Percentiles rank a stretch among this genome's conserved stretches.
phyloP scores from a whole-genome alignment of 2,888 invertebrate genomes.

The Lapara coniferarum region DNA sequence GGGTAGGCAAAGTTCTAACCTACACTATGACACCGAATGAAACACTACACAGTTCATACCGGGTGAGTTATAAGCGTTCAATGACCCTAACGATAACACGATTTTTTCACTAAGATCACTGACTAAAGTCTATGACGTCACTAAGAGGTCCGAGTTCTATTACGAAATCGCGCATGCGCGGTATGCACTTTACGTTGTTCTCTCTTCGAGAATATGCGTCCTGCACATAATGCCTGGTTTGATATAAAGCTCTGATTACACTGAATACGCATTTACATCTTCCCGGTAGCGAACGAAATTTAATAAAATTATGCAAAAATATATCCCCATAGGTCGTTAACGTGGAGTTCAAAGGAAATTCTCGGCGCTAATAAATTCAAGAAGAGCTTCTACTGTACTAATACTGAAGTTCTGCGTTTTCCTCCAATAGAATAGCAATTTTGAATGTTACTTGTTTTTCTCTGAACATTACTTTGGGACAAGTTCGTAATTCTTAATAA shows the following conservation, averaged over 20 bases:
- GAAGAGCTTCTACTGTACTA: conserved; percentile 43
- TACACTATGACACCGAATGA: too few species aligned
- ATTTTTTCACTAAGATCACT: too few species aligned
- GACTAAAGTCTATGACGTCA: too few species aligned
- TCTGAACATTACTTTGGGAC: neutral
- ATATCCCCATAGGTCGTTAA: conserved; percentile 52
- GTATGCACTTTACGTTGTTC: too few species aligned
- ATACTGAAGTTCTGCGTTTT: conserved; percentile 40
- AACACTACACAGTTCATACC: too few species aligned
- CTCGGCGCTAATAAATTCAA: conserved; percentile 57
- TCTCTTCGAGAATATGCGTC: too few species aligned
- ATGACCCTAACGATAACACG: too few species aligned
- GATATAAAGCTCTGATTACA: conserved; percentile 9
- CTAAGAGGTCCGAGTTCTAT: too few species aligned
- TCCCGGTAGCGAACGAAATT: conserved; percentile 40
- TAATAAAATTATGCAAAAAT: conserved; percentile 53
- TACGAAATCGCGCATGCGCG: too few species aligned
- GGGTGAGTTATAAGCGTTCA: too few species aligned
- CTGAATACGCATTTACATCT: conserved; percentile 10
- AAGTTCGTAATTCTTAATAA: neutral
- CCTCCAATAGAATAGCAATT: conserved; percentile 8
- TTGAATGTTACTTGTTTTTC: neutral
- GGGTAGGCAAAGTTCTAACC: too few species aligned
- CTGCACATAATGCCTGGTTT: neutral
- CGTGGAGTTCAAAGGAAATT: conserved; percentile 58